A percentile compares a stretch with the other conserved stretches of the same genome.
phyloP scores from a whole-genome alignment of 2,888 invertebrate species.

The Cheilosia vernalis region DNA sequence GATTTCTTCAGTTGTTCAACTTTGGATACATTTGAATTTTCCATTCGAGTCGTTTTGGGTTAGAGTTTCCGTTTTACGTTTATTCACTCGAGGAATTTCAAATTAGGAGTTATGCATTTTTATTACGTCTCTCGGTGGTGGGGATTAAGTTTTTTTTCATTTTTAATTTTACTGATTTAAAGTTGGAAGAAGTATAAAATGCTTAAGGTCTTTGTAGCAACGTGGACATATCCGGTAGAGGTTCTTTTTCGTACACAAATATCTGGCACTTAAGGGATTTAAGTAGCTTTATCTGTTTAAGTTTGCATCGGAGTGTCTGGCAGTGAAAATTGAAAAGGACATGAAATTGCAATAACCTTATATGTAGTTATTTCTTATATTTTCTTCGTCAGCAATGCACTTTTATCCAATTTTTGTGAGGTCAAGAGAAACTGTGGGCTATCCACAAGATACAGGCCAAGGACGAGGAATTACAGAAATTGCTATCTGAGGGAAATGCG shows the following conservation, averaged over 20 bases:
- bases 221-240: background rate
- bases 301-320: too few species aligned
- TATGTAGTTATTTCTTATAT: too few species aligned
- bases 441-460: too few species aligned
- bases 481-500: too few species aligned
- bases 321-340: too few species aligned
- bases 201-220: background rate
- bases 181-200: background rate
- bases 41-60: constrained; percentile 32
- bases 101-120: constrained; percentile 2
- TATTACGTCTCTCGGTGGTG: background rate
- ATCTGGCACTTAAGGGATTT: background rate
- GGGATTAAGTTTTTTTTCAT: background rate
- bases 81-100: constrained; percentile 24
- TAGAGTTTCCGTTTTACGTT: constrained; percentile 24
- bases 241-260: background rate
- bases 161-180: background rate
- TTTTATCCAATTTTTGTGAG: too few species aligned
- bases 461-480: too few species aligned
- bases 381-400: too few species aligned
- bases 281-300: too few species aligned
- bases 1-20: constrained; percentile 18
- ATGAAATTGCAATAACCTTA: too few species aligned
- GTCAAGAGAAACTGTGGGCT: too few species aligned
- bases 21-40: constrained; percentile 44